Base-by-base conservation (phyloP, 2,113 vertebrate genomes). In the Engystomops pustulosus region DNA sequence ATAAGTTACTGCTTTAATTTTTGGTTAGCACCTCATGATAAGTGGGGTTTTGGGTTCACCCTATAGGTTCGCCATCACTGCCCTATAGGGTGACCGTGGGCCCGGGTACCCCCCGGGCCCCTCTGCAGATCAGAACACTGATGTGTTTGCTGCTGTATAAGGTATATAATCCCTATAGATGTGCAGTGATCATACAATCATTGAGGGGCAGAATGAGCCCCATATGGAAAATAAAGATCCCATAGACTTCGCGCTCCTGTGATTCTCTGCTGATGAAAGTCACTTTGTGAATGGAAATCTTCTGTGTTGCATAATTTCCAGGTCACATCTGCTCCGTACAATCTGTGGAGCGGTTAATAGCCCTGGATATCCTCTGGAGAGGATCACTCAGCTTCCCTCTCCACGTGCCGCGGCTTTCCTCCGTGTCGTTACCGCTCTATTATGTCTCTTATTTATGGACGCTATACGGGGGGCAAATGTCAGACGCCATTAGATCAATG, bases 261-360 rank as follows among this genome's bases (percentile, higher is more conserved):
- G 51, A 30, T 45, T 14, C 51, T 36, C 49, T 10, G 51, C 69
- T 25, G 23, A 74, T 82, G 53, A 82, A 82, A 82, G 80, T 72
- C 80, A 82, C 69, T 82, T 82, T 82, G 80, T 74, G 36, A 60
- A 41, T 41, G 69, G 15, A 4, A 41, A 62, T 41, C 34, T 68
- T 44, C 55, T 71, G 27, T 32, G 7, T 32, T 74, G 69, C 80
- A 82, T 82, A 82, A 82, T 82, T 82, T 82, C 80, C 80, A 74
- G 80, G 80, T 74, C 80, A 82, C 80, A 82, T 82, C 80, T 82
- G 80, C 51, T 74, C 49, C 12, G 11, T 49, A n/a, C 25, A 18
- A 80, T 65, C 38, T 30, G 17, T 10, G 4, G 25, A 34, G 36
- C 34, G 18, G 17, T 47, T 34, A 80, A 51, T 49, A 32, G 25